phyloP scores from a whole-genome alignment of 2,888 invertebrate genomes.

The Cheilosia grossa region DNA sequence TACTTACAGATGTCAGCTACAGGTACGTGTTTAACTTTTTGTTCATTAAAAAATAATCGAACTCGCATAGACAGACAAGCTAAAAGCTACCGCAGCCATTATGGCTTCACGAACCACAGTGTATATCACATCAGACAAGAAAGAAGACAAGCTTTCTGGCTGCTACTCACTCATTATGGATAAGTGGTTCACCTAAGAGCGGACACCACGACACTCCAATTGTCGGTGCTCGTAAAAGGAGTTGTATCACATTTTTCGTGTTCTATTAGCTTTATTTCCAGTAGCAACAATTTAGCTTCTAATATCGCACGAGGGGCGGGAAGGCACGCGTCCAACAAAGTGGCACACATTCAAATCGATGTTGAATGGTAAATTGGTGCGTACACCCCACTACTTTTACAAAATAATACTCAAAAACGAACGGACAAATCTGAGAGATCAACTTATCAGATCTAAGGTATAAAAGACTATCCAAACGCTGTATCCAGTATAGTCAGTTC shows the following conservation, averaged over 20 bases:
- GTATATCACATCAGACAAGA: constrained; percentile 30
- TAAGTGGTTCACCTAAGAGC: constrained; percentile 56
- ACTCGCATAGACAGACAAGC: constrained; percentile 19
- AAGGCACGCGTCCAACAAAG: constrained; percentile 27
- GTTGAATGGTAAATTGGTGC: constrained; percentile 10
- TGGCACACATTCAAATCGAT: constrained; percentile 46
- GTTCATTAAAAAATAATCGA: constrained; percentile 39
- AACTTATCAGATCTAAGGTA: constrained; percentile 51
- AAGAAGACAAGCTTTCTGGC: constrained; percentile 55
- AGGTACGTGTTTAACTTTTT: constrained; percentile 1
- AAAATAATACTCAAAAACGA: constrained; percentile 2
- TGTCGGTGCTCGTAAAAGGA: constrained; percentile 66
- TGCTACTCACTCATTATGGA: constrained; percentile 53
- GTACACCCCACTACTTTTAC: constrained; percentile 22
- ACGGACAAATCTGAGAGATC: not conserved
- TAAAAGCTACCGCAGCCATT: constrained; percentile 9
- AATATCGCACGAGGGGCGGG: constrained; percentile 51
- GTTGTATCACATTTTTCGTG: constrained; percentile 41
- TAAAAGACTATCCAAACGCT: constrained; percentile 55
- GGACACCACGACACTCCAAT: constrained; percentile 44
- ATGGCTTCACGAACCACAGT: constrained; percentile 8
- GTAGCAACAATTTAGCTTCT: constrained; percentile 35
- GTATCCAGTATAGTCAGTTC: constrained; percentile 43
- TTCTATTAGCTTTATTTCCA: constrained; percentile 37
- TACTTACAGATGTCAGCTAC: constrained; percentile 2